Percentiles rank a stretch among this genome's conserved stretches.
Conservation (phyloP, 2,888 invertebrate genomes). For the Lydus trimaculatus region DNA sequence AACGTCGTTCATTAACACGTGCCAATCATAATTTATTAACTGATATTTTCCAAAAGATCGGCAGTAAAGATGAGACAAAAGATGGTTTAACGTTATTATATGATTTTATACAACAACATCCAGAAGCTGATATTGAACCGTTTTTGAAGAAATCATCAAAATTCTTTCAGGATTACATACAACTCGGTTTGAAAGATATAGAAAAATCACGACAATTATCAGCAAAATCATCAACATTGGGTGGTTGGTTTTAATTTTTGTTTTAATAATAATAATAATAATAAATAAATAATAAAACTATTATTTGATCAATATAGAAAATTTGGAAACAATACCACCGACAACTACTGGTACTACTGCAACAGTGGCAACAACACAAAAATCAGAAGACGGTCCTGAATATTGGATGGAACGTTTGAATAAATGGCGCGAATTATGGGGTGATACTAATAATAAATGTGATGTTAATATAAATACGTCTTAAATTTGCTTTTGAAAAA, state of each 20-base stretch:
- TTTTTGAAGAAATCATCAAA: slow-evolving; percentile 84
- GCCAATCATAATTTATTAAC: slow-evolving; percentile 86
- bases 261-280: too few relatives aligned
- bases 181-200: slow-evolving; percentile 74
- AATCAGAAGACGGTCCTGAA: slow-evolving; percentile 40
- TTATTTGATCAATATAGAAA: slow-evolving; percentile 26
- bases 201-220: slow-evolving; percentile 50
- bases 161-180: slow-evolving; percentile 88
- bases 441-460: slow-evolving; percentile 12
- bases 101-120: slow-evolving; percentile 80
- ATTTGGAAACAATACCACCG: slow-evolving; percentile 30
- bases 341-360: not conserved
- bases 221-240: slow-evolving; percentile 37
- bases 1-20: slow-evolving; percentile 68
- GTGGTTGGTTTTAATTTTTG: slow-evolving; percentile 36
- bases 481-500: not conserved
- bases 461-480: not conserved
- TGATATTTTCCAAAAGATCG: slow-evolving; percentile 90
- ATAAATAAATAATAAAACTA: too few relatives aligned
- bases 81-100: slow-evolving; percentile 83
- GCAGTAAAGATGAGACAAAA: slow-evolving; percentile 83
- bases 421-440: slow-evolving; percentile 51
- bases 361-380: slow-evolving; percentile 10
- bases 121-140: slow-evolving; percentile 85
- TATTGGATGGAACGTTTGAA: slow-evolving; percentile 52